Evolutionary conservation across 2,113 vertebrate genomes (phyloP).

Genomic region (Myiagra hebetior): DNA sequence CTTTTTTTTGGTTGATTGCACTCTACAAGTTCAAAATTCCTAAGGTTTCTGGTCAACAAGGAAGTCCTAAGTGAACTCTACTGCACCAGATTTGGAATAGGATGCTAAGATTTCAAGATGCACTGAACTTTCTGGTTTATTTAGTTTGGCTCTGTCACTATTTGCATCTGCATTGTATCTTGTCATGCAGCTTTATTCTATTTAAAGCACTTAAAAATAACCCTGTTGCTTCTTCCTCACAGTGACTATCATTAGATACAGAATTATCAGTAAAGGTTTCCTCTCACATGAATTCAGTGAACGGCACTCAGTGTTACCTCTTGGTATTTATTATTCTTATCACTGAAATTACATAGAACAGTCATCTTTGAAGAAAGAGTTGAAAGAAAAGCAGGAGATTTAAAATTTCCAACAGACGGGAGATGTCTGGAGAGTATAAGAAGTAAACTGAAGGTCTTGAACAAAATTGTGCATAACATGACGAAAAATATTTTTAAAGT

Average conservation of each 20-base stretch:
- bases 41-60: neutral
- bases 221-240: neutral
- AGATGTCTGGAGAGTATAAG: neutral
- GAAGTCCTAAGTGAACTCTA: neutral
- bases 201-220: conserved; percentile 5
- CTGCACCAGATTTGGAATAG: neutral
- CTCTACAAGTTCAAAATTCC: neutral
- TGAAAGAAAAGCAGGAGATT: neutral
- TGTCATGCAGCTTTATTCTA: neutral
- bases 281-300: neutral
- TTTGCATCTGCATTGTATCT: conserved; percentile 21
- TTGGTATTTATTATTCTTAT: neutral
- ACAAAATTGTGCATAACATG: neutral
- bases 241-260: neutral
- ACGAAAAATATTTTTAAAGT: neutral
- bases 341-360: neutral
- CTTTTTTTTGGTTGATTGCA: neutral
- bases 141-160: conserved; percentile 12
- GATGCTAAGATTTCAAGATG: neutral
- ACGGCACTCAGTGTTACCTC: neutral
- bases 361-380: neutral
- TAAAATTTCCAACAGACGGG: neutral
- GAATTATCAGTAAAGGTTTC: neutral
- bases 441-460: neutral
- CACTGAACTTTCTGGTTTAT: conserved; percentile 23